Evolutionary conservation across 92 coral and sea anemone genomes (phyloP), one percentile per base, ranked within the genome.

Genomic region (Metridium senile): DNA sequence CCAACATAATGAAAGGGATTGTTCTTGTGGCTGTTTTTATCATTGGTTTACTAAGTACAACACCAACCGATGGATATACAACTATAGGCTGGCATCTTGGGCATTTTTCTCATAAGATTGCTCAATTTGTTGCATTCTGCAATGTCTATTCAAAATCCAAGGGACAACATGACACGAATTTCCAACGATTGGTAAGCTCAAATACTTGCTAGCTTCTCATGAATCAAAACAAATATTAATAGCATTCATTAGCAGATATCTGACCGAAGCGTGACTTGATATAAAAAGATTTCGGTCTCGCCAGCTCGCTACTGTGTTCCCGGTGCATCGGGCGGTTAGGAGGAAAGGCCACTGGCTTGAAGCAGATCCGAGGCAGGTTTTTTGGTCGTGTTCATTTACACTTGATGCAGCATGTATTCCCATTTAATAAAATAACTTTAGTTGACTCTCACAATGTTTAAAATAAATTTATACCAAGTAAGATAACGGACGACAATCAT

Each of bases 81-180:
- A 30, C 43, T 28, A 6, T 63, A 2, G 69, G 69, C 0, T 13
- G 16, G 9, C 32, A 30, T 2, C 1, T 63, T 28, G 43, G 28
- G 16, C 69, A 35, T 2, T 30, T 63, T 1, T 28, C 69, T n/a
- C 43, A 63, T 1, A 63, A 63, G 21, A 4, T 63, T 3, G 1
- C 39, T 11, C 39, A 63, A 39, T 63, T 63, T 63, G 16, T 31
- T 13, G 39, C 45, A 28, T 63, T 63, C 45, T 63, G 69, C 31
- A 13, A 63, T 29, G 39, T 39, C 2, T 63, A 54, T 20, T 45
- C 51, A 7, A 7, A 45, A 13, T 20, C 59, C 4, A 54, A 21
- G 17, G 25, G 17, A 3, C 59, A 9, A 3, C 0, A 0, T 20
- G n/a, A 16, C 45, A 7, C 17, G 45, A 63, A 26, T 3, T 63